Evolutionary conservation across 2,113 vertebrate genomes (phyloP).

Genomic region (Phalacrocorax pelagicus): DNA sequence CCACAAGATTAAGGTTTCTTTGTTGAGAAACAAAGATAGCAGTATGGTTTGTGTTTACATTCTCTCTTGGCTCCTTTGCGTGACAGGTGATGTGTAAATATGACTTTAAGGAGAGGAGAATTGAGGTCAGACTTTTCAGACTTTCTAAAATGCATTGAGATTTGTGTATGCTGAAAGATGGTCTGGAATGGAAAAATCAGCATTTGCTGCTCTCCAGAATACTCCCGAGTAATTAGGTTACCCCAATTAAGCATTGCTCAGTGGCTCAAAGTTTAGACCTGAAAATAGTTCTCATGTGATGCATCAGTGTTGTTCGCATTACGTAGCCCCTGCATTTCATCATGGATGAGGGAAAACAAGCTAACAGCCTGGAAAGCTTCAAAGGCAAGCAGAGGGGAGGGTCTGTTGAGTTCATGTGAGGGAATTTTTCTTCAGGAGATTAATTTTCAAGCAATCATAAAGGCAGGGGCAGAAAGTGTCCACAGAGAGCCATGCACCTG

Average conservation of each 20-base stretch:
- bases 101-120: not conserved
- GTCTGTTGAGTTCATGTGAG: not conserved
- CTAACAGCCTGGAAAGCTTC: not conserved
- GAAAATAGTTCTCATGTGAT: not conserved
- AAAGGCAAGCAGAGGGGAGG: not conserved
- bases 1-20: not conserved
- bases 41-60: not conserved
- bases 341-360: not conserved
- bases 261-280: not conserved
- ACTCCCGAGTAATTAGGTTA: not conserved
- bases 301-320: not conserved
- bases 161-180: not conserved
- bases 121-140: not conserved
- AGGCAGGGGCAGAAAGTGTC: not conserved
- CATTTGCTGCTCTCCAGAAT: not conserved
- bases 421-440: not conserved
- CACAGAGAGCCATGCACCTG: not conserved
- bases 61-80: not conserved
- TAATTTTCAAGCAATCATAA: not conserved
- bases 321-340: not conserved
- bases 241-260: not conserved
- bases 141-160: not conserved
- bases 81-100: not conserved
- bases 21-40: not conserved
- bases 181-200: not conserved